phyloP scores from a whole-genome alignment of 2,113 vertebrate species.

The Gopherus flavomarginatus region DNA sequence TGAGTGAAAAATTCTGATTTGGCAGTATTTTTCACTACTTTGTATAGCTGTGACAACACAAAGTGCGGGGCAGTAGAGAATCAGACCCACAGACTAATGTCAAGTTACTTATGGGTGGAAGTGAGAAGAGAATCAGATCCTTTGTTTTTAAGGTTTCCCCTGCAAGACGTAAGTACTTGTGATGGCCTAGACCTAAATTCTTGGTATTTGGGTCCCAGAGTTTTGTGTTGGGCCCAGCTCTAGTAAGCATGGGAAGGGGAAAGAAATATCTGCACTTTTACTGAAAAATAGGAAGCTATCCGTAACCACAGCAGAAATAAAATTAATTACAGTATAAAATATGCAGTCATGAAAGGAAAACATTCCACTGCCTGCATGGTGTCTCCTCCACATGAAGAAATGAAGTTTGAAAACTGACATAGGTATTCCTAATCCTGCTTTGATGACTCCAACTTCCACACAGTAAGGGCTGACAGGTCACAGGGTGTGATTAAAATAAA shows the following conservation, averaged over 20 bases:
- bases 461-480: constrained; percentile 1
- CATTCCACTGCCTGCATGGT: background rate
- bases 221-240: background rate
- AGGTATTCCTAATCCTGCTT: constrained; percentile 53
- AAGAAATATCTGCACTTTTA: constrained; percentile 12
- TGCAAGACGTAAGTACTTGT: background rate
- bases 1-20: background rate
- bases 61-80: accelerated
- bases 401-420: constrained; percentile 49
- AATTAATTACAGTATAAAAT: constrained; percentile 29
- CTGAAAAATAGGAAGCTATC: constrained; percentile 28
- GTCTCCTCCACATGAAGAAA: constrained; percentile 49
- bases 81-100: background rate
- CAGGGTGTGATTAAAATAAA: constrained; percentile 26
- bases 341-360: constrained; percentile 43
- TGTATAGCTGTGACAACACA: accelerated
- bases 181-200: background rate
- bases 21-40: background rate
- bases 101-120: background rate
- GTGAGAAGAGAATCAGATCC: background rate
- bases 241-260: background rate
- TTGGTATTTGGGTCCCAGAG: background rate
- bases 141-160: background rate
- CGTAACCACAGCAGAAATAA: constrained; percentile 27
- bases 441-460: constrained; percentile 49